Evolutionary conservation across 2,797 vertebrate species (phyloP).

Genomic region (Gymnocypris eckloni): DNA sequence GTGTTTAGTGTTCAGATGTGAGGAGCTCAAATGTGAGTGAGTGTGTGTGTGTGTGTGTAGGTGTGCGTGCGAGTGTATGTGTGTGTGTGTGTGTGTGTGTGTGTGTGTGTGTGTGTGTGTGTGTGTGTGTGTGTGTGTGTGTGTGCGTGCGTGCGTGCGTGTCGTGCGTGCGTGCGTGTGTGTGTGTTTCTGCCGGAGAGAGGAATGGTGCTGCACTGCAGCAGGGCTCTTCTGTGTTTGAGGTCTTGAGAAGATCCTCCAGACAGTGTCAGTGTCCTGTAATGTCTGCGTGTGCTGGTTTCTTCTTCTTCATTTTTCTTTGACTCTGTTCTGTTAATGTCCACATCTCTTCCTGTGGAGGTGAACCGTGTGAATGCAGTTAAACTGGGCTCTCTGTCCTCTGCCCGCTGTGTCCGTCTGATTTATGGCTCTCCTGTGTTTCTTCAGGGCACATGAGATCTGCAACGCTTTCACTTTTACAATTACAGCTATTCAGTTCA

Average conservation of each 20-base stretch:
- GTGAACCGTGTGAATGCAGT: not conserved
- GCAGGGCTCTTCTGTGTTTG: constrained; percentile 8
- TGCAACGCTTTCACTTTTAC: not conserved
- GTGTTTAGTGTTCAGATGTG: not conserved
- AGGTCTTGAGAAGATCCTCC: not conserved
- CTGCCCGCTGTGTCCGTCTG: constrained; percentile 7
- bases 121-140: too few relatives aligned
- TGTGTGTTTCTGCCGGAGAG: constrained; percentile 1
- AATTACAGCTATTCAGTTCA: not conserved
- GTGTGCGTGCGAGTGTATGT: not conserved
- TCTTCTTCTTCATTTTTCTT: not conserved
- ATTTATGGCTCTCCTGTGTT: not conserved
- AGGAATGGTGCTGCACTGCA: constrained; percentile 43
- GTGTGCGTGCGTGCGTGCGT: too few relatives aligned
- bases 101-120: too few relatives aligned
- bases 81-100: not conserved
- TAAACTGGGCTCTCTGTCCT: constrained; percentile 17
- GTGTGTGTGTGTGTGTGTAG: not conserved
- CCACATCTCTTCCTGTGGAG: not conserved
- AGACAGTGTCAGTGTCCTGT: not conserved
- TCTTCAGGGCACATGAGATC: constrained; percentile 34
- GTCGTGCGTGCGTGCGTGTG: not conserved
- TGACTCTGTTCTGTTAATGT: not conserved
- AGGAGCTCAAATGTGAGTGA: not conserved
- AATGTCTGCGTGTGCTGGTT: too few relatives aligned